Evolutionary conservation across 2,888 invertebrate genomes (phyloP).

Genomic region (Stenodera caucasica): DNA sequence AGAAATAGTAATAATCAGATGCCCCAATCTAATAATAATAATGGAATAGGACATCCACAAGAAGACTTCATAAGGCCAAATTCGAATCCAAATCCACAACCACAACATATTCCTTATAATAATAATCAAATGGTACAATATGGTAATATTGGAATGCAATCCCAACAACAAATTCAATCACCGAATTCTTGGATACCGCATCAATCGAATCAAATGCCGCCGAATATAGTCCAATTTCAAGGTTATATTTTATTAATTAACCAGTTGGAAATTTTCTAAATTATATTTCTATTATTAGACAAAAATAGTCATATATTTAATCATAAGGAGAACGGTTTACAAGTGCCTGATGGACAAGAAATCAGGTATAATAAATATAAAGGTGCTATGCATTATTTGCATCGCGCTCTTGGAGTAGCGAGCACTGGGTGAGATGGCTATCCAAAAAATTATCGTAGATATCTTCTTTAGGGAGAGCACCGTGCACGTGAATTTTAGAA

Average conservation of each 20-base stretch:
- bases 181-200: conserved; percentile 43
- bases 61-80: conserved; percentile 31
- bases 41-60: conserved; percentile 13
- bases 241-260: conserved; percentile 33
- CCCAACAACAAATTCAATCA: conserved; percentile 18
- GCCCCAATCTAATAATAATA: not conserved
- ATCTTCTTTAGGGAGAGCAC: not conserved
- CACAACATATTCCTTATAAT: not conserved
- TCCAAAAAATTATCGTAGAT: conserved; percentile 30
- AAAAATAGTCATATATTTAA: conserved; percentile 69
- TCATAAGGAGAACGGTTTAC: conserved; percentile 68
- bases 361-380: conserved; percentile 56
- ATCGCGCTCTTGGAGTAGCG: conserved; percentile 51
- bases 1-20: conserved; percentile 13
- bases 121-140: not conserved
- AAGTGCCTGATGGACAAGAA: conserved; percentile 53
- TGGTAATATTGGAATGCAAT: not conserved
- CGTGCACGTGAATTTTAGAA: not conserved
- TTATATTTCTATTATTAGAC: conserved; percentile 47
- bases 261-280: conserved; percentile 14
- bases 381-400: conserved; percentile 53
- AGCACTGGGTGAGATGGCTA: conserved; percentile 49
- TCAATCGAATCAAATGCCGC: conserved; percentile 46
- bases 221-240: conserved; percentile 45
- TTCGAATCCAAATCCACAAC: conserved; percentile 7